Conservation (phyloP, 2,888 invertebrate species). For the Hanleya hanleyi region DNA sequence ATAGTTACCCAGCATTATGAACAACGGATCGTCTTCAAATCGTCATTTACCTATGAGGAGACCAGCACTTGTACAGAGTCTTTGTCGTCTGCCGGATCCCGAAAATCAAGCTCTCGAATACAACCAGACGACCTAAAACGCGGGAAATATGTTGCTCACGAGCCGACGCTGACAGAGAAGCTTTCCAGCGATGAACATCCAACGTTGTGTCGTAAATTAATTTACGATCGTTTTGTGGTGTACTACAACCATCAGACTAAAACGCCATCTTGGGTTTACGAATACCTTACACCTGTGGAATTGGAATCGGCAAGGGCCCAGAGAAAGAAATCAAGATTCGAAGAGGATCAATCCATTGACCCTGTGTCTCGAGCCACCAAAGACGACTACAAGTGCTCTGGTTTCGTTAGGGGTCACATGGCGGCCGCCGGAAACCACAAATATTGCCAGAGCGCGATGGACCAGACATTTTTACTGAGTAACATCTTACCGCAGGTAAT, state of each 20-base stretch:
- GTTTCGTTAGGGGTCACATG: conserved; percentile 95
- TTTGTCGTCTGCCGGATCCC: too few species aligned
- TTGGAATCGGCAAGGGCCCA: not conserved
- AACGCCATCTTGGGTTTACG: conserved; percentile 1
- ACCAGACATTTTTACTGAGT: conserved; percentile 92
- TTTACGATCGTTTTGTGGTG: not conserved
- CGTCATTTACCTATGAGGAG: too few species aligned
- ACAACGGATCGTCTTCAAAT: too few species aligned
- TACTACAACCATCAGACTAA: not conserved
- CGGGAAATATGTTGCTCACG: too few species aligned
- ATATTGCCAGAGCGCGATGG: conserved; percentile 82
- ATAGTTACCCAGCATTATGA: too few species aligned
- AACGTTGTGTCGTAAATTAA: not conserved
- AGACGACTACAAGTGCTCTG: conserved; percentile 78
- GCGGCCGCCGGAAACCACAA: conserved; percentile 97
- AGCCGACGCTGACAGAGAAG: not conserved
- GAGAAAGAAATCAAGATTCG: not conserved
- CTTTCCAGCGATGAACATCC: not conserved
- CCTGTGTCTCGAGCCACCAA: not conserved
- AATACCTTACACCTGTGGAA: not conserved
- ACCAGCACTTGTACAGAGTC: too few species aligned
- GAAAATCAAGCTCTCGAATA: too few species aligned
- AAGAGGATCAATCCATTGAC: not conserved
- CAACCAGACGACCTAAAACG: too few species aligned
- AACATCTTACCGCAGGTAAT: conserved; percentile 94